Conservation (phyloP, 2,113 vertebrate genomes). For the Sitta europaea region DNA sequence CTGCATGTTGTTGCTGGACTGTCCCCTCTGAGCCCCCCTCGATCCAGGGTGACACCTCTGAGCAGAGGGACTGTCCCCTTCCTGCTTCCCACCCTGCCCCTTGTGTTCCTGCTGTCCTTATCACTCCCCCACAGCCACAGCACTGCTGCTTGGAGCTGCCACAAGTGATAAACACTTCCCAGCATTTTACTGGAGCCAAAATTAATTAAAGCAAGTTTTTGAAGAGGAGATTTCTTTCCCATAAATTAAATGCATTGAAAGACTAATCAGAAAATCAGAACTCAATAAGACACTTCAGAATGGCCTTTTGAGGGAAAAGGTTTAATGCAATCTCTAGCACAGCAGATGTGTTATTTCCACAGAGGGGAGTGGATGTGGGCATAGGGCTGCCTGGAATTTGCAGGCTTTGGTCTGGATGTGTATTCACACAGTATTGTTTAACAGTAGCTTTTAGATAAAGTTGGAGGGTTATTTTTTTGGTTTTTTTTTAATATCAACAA, state of each 20-base stretch:
- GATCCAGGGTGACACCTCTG: fast-evolving
- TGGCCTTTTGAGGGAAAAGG: not conserved
- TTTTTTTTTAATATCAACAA: not conserved
- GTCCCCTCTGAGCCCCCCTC: not conserved
- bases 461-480: not conserved
- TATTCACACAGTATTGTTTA: not conserved
- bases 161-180: not conserved
- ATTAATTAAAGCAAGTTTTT: not conserved
- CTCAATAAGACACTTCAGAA: not conserved
- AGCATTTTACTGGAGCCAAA: not conserved
- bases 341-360: not conserved
- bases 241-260: conserved; percentile 21
- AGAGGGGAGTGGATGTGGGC: not conserved
- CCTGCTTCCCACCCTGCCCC: not conserved
- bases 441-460: not conserved
- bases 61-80: not conserved
- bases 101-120: not conserved
- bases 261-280: not conserved
- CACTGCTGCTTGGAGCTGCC: not conserved
- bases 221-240: not conserved
- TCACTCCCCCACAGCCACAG: not conserved
- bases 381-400: not conserved
- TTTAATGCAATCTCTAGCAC: not conserved
- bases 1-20: not conserved
- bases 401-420: not conserved